Evolutionary conservation across 35 echinoderm and acorn worm species (phyloP).

Genomic region (Hemicentrotus pulcherrimus): DNA sequence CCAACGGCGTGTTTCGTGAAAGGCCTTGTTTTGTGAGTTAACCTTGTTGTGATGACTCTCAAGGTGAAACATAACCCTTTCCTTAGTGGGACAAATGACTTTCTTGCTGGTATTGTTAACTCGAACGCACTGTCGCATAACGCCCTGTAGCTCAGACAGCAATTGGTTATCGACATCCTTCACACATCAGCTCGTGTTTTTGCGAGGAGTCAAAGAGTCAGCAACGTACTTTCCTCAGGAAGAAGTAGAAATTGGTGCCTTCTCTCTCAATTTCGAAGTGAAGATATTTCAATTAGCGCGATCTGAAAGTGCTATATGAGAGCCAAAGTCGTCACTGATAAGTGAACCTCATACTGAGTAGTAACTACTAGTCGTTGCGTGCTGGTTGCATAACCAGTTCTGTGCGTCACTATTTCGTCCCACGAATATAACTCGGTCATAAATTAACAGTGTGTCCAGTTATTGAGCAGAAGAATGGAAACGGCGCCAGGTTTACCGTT

Average conservation of each 20-base stretch:
- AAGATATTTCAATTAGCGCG: background rate
- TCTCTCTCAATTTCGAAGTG: background rate
- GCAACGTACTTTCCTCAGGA: background rate
- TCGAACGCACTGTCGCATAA: background rate
- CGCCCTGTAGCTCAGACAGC: background rate
- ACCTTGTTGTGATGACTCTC: background rate
- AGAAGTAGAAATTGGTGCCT: background rate
- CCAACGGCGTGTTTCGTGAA: background rate
- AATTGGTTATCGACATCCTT: background rate
- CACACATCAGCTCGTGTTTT: background rate
- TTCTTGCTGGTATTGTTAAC: background rate
- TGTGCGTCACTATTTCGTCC: background rate
- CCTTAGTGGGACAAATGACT: background rate
- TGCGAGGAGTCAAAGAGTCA: background rate
- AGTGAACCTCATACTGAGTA: background rate
- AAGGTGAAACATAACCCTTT: background rate
- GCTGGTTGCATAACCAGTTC: background rate
- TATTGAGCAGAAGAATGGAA: background rate
- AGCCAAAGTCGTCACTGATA: background rate
- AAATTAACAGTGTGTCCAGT: background rate
- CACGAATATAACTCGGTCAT: background rate
- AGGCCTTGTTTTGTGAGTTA: background rate
- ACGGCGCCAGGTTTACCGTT: background rate
- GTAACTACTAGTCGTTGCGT: background rate
- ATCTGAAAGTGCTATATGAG: background rate